Evolutionary conservation across 1,140 invertebrate species (phyloP).

Genomic region (Sitobion miscanthi): DNA sequence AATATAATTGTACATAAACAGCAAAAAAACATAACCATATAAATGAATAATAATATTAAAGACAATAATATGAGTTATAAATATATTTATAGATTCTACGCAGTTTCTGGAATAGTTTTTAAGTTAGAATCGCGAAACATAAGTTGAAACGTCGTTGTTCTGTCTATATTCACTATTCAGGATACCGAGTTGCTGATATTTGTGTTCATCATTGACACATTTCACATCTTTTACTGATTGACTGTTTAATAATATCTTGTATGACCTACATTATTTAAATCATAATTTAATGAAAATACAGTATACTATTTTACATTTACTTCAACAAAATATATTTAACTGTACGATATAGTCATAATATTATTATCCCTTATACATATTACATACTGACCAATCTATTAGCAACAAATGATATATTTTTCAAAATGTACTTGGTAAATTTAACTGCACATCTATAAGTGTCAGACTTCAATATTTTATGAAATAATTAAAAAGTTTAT

Average conservation of each 20-base stretch:
- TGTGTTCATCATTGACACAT: background rate
- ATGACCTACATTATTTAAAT: background rate
- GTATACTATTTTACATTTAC: background rate
- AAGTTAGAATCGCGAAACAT: background rate
- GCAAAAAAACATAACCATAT: background rate
- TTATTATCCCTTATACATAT: too few species aligned
- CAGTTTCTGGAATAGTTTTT: background rate
- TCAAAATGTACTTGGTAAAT: background rate
- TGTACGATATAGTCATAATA: background rate
- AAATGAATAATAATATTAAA: background rate
- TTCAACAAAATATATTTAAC: background rate
- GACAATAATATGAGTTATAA: background rate
- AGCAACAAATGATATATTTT: background rate
- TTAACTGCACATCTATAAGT: background rate
- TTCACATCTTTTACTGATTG: background rate
- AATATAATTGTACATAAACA: background rate
- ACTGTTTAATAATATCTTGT: background rate
- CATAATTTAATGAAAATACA: background rate
- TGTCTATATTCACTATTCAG: too few species aligned
- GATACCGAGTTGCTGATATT: background rate
- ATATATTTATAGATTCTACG: background rate
- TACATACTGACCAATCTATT: background rate
- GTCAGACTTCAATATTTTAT: background rate
- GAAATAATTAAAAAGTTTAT: background rate
- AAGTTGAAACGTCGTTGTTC: too few species aligned